phyloP scores from a whole-genome alignment of 2,888 invertebrate genomes.

The Morinoia aosen region DNA sequence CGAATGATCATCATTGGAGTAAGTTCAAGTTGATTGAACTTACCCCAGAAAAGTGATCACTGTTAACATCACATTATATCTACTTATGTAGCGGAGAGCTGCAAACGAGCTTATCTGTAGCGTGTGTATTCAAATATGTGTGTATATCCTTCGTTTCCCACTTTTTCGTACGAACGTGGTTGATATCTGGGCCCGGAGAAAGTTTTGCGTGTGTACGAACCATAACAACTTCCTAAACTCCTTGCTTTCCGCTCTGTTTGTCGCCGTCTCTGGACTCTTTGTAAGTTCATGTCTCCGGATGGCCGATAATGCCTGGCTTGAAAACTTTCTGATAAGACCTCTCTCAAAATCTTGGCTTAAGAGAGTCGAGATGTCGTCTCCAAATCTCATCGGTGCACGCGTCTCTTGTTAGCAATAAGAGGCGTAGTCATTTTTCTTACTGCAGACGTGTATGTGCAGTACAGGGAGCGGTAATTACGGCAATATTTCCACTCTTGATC shows the following conservation, averaged over 20 bases:
- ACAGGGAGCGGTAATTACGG: background rate
- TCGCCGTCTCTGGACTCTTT: background rate
- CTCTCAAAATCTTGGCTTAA: constrained; percentile 10
- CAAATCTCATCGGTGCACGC: background rate
- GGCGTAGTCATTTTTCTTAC: background rate
- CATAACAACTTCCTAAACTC: background rate
- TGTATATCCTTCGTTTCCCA: background rate
- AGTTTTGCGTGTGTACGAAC: background rate
- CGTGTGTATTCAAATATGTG: background rate
- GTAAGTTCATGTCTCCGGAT: constrained; percentile 12
- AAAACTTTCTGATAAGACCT: constrained; percentile 32
- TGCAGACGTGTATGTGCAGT: background rate
- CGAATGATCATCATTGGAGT: too few relatives aligned
- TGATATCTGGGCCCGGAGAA: background rate
- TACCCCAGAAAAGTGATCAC: too few relatives aligned
- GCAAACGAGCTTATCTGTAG: background rate
- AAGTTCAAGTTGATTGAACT: too few relatives aligned
- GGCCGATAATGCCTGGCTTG: background rate
- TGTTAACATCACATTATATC: too few relatives aligned
- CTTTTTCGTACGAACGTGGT: background rate
- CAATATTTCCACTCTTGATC: background rate
- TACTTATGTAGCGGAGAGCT: too few relatives aligned
- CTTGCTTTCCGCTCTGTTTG: background rate
- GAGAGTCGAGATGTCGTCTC: background rate
- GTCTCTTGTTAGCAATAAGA: background rate